Conservation (phyloP, 2,797 vertebrate species). For the Erithacus rubecula region DNA sequence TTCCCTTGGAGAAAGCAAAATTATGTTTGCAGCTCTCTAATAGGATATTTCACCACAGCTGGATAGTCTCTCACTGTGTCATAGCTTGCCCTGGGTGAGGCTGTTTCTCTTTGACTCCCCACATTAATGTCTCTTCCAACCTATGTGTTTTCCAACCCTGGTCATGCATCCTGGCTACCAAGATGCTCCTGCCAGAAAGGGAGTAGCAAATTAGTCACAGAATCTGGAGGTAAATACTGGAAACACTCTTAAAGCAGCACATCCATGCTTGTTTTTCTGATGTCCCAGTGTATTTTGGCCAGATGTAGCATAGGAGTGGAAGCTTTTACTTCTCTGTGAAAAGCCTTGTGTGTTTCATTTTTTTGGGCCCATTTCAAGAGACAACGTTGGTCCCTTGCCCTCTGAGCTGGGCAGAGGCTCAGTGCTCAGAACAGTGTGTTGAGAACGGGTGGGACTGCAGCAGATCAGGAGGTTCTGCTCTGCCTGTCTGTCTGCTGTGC, state of each 20-base stretch:
- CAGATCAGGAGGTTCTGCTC: background rate
- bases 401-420: background rate
- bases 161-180: slow-evolving; percentile 12
- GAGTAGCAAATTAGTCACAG: slow-evolving; percentile 44
- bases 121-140: slow-evolving; percentile 3
- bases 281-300: slow-evolving; percentile 48
- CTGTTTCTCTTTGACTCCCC: slow-evolving; percentile 19
- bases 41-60: slow-evolving; percentile 44
- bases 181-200: background rate
- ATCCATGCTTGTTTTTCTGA: slow-evolving; percentile 40
- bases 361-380: background rate
- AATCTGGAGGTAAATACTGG: slow-evolving; percentile 33
- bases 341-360: background rate
- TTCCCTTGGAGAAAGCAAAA: background rate
- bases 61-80: slow-evolving; percentile 42
- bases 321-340: slow-evolving; percentile 24
- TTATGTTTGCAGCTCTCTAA: slow-evolving; percentile 13
- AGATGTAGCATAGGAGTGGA: background rate
- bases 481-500: background rate
- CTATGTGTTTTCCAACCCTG: slow-evolving; percentile 29
- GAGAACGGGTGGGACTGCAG: background rate
- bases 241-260: slow-evolving; percentile 16
- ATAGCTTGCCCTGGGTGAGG: slow-evolving; percentile 20
- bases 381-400: background rate
- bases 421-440: background rate